Evolutionary conservation across 2,888 invertebrate genomes (phyloP), one percentile per base, ranked within the genome.

Genomic region (Phaedon cochleariae): DNA sequence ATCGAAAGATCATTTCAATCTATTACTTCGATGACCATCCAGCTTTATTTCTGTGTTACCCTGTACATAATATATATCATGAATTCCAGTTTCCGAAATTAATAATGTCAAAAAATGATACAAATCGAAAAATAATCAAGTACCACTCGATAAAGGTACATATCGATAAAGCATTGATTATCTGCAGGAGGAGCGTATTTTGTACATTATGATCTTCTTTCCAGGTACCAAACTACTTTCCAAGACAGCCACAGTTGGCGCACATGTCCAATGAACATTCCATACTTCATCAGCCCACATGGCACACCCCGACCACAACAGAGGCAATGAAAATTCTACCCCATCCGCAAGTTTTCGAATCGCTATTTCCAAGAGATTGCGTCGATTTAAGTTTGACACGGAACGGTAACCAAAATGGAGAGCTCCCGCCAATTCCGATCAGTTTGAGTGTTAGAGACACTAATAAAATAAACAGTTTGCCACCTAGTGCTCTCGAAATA

Each of bases 231-330:
- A 90, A 89, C 76, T 88, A 87, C 78, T 86, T 89, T 80, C 90
- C 90, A 73, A 86, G 90, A 61, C 90, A 90, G 77, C 92, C 92
- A 1, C 92, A 92, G 80, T 84, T 88, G 77, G 92, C 92, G 17
- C 92, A 92, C 83, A 90, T 90, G 89, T 88, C 90, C 18, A 87
- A 89, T 69, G 90, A 91, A 79, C 86, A 90, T 75, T 79, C 86
- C 73, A 77, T 89, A 85, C 89, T 87, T 74, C 90, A 81, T 85
- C 91, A 82, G 80, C 89, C 91, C 77, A 91, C 92, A 65, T 89
- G 90, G 86, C 92, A 92, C 73, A 91, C 91, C 34, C 91, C 91
- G n/a, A 91, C 90, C 57, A 86, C 87, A 0, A 88, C 88, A 51
- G 86, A 88, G 57, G 87, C 82, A 31, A 79, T 81, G 76, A 83